phyloP scores from a whole-genome alignment of 1,140 invertebrate species.

The Acarapis woodi region DNA sequence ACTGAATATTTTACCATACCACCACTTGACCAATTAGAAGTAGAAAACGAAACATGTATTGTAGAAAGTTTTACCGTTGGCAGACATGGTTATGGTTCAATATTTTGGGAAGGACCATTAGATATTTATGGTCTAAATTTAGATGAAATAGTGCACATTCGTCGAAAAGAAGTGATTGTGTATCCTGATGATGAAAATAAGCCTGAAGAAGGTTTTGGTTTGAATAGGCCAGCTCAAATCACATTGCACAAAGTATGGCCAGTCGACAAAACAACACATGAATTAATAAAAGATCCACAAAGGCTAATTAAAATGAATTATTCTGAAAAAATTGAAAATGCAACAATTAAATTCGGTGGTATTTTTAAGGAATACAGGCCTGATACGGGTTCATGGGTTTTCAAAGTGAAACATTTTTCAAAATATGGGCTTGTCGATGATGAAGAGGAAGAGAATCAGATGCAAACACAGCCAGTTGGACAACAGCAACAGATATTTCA shows the following conservation, averaged over 20 bases:
- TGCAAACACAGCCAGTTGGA: background rate
- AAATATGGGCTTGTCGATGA: constrained; percentile 77
- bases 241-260: constrained; percentile 87
- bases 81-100: constrained; percentile 61
- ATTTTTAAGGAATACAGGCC: constrained; percentile 79
- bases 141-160: constrained; percentile 42
- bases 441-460: constrained; percentile 41
- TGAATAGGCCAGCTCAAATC: constrained; percentile 67
- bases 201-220: constrained; percentile 44
- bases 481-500: background rate
- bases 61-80: constrained; percentile 74
- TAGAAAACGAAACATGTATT: constrained; percentile 36
- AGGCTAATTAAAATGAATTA: constrained; percentile 52
- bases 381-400: constrained; percentile 78
- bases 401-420: constrained; percentile 26
- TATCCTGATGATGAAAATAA: constrained; percentile 33
- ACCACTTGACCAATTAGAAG: constrained; percentile 34
- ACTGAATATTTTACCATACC: constrained; percentile 64
- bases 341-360: constrained; percentile 54
- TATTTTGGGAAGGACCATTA: constrained; percentile 55
- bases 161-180: constrained; percentile 29
- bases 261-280: constrained; percentile 44
- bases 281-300: constrained; percentile 44
- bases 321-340: constrained; percentile 46
- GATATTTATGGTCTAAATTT: constrained; percentile 65